Base-by-base conservation (phyloP, 2,888 invertebrate species). In the Biston betularia region DNA sequence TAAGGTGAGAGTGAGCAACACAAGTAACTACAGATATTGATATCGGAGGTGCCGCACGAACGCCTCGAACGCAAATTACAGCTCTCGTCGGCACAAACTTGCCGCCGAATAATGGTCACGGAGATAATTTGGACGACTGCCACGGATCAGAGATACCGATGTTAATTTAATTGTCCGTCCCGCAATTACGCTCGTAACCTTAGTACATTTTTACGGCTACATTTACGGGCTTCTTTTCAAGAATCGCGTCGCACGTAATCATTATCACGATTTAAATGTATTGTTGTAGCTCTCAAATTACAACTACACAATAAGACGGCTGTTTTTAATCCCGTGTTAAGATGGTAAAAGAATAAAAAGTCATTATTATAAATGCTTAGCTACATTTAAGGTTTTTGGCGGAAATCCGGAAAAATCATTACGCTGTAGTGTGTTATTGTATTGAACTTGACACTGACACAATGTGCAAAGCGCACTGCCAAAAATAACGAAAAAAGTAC, bases 61-160 rank as follows among this genome's bases (percentile, higher is more conserved):
- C n/a, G 42, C 24, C 59, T 46, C 35, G 33, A 61, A 14, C 55
- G 45, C 60, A 68, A 68, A 68, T 58, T 61, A 57, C 58, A 49
- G 54, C 34, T 54, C 58, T 65, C 49, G 15, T 54, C 11, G 24
- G 42, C 60, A 59, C 56, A 67, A 64, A 64, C 59, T 70, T 68
- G 57, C 67, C 62, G 52, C 54, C 65, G 63, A 70, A 63, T 72
- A 74, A 74, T 71, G 65, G 54, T 65, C 69, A 55, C 66, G 63
- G 48, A 69, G 64, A 72, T 53, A 63, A 65, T 71, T 73, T 75
- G 75, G 75, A 70, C 61, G 63, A 49, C 69, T 73, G 75, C 75
- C 75, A 75, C 63, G 60, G 57, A 53, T 61, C 55, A 35, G 69
- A 46, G 68, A 73, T 65, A 70, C 71, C 60, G 60, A 66, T 64